Base-by-base conservation (phyloP, 1,140 invertebrate species). In the Neomicropteryx cornuta region DNA sequence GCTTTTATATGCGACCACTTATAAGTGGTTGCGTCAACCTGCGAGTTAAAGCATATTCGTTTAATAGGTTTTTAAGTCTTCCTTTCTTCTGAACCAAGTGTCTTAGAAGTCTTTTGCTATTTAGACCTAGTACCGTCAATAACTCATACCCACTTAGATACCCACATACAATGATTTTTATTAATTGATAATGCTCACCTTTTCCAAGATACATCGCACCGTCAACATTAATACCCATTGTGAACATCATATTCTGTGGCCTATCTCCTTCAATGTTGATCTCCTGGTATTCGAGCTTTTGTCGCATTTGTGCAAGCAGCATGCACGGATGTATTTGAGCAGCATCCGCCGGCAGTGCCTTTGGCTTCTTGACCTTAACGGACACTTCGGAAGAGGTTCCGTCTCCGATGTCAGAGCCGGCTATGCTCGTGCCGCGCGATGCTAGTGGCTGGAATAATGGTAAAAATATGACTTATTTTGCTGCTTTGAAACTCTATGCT, bases 271-370 rank as follows among this genome's bases (percentile, higher is more conserved):
- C 55, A 19, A 62, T 58, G 23, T 64, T 67, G 11, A 75, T 53
- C 56, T 81, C 76, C 27, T 60, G 55, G 52, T 82, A 84, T 33
- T 70, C 70, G 19, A 76, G 56, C 6, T 73, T 71, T 11, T 78
- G 77, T 47, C 74, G 70, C 76, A 84, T 78, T 66, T 81, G 73
- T 47, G 79, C 76, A 4, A 84, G 60, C 43, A 84, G 60, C 65
- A 79, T 80, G 42, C 79, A 77, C 16, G 81, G 80, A 61, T 84
- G 79, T 60, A 81, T 74, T 14, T 55, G 50, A 17, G 58, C 60
- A 23, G 78, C 75, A 55, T 77, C 71, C 5, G 53, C 36, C 18
- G 76, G 77, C 44, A 79, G 54, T 50, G 66, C 63, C 33, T 59
- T 59, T n/a, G 62, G 5, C 62, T 48, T 28, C 49, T 51, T 41